These are phyloP conservation scores for Corythornis cristatus DNA, from an alignment of 2,113 vertebrate genomes.

Conservation along the genomic window DNA sequence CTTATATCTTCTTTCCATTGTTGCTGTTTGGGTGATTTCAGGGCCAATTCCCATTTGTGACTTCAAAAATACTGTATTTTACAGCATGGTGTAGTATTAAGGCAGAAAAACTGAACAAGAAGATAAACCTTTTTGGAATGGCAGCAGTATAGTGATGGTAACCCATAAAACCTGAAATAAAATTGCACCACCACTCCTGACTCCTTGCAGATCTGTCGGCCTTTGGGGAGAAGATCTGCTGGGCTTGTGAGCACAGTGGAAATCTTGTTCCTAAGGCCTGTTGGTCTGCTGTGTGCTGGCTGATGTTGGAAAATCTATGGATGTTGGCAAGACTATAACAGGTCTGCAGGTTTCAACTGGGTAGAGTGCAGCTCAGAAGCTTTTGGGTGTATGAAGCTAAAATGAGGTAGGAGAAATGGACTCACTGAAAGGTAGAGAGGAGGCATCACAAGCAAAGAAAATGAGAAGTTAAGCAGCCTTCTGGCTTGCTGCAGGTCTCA, in stretches of 20 bases:
- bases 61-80: not conserved
- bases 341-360: not conserved
- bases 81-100: not conserved
- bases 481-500: not conserved
- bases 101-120: not conserved
- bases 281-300: not conserved
- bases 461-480: not conserved
- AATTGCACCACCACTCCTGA: not conserved
- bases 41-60: not conserved
- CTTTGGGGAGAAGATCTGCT: not conserved
- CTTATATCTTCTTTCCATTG: not conserved
- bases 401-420: not conserved
- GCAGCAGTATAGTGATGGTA: not conserved
- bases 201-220: not conserved
- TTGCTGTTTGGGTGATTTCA: not conserved
- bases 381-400: not conserved
- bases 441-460: not conserved
- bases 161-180: not conserved
- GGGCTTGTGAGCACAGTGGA: not conserved
- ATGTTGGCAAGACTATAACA: not conserved
- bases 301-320: not conserved
- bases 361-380: not conserved
- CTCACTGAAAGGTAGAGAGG: not conserved
- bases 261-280: not conserved
- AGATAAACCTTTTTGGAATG: not conserved